Evolutionary conservation across 2,113 vertebrate species (phyloP).

Genomic region (Oreochromis aureus): DNA sequence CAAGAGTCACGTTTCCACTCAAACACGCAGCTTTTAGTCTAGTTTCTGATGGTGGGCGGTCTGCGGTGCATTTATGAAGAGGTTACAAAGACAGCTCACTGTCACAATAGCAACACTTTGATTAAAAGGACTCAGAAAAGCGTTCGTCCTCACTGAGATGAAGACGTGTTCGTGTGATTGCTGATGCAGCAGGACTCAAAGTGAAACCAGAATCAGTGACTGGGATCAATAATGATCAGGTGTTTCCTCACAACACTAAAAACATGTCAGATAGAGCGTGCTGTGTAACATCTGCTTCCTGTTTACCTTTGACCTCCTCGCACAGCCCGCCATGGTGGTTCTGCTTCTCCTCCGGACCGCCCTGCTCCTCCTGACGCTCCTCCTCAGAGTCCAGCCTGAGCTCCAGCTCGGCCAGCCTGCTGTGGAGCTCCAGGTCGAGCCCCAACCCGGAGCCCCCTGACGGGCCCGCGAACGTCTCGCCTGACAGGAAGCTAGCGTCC

Average conservation of each 20-base stretch:
- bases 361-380: neutral
- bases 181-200: neutral
- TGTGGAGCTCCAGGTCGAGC: constrained; percentile 79
- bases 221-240: neutral
- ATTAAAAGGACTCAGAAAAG: neutral
- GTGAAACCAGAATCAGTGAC: neutral
- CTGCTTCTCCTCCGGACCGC: constrained; percentile 26
- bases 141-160: neutral
- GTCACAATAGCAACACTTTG: neutral
- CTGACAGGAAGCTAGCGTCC: constrained; percentile 77
- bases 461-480: constrained; percentile 78
- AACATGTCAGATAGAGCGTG: neutral
- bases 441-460: constrained; percentile 64
- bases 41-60: rapidly evolving
- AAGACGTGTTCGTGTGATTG: neutral
- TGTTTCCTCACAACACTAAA: neutral
- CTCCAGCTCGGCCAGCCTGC: constrained; percentile 78
- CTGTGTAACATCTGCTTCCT: neutral
- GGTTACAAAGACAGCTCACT: neutral
- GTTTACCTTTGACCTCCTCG: constrained; percentile 64
- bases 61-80: neutral
- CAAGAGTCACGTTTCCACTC: neutral
- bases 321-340: neutral
- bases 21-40: neutral
- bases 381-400: constrained; percentile 59